Conservation (phyloP, 2,888 invertebrate genomes). For the Galerucella nymphaeae region DNA sequence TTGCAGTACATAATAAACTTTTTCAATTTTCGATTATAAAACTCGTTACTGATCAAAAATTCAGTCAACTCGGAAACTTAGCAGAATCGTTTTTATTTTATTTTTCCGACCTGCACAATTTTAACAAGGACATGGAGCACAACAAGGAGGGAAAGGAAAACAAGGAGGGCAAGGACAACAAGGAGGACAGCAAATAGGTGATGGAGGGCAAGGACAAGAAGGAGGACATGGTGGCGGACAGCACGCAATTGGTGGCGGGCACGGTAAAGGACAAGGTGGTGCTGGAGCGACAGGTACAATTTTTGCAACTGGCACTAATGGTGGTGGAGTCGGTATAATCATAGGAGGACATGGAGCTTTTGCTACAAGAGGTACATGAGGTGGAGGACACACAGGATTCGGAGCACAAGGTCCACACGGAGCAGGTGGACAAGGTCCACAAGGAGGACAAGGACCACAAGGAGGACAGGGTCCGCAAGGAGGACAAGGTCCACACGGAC, state of each 20-base stretch:
- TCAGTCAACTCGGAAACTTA: background rate
- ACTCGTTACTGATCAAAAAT: too few relatives aligned
- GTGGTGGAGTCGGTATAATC: constrained; percentile 54
- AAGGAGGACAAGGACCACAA: constrained; percentile 47
- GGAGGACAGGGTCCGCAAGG: constrained; percentile 50
- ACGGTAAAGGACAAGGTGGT: constrained; percentile 52
- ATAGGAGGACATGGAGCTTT: constrained; percentile 57
- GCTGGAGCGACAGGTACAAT: constrained; percentile 51
- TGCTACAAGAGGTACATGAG: constrained; percentile 54
- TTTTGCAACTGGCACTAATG: constrained; percentile 53
- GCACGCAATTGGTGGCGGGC: constrained; percentile 50
- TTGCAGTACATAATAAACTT: too few relatives aligned
- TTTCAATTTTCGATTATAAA: too few relatives aligned
- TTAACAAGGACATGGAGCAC: constrained; percentile 19
- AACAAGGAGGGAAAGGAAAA: background rate
- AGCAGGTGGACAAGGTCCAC: constrained; percentile 54
- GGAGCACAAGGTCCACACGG: constrained; percentile 45
- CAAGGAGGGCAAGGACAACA: constrained; percentile 36
- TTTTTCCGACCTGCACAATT: background rate
- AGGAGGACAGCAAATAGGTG: constrained; percentile 45
- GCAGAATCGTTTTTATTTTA: background rate
- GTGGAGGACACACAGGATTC: constrained; percentile 43
- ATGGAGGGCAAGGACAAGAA: constrained; percentile 34
- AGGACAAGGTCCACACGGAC: constrained; percentile 41
- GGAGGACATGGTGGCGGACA: constrained; percentile 50